Evolutionary conservation across 2,797 vertebrate genomes (phyloP).

Genomic region (Pterois miles): DNA sequence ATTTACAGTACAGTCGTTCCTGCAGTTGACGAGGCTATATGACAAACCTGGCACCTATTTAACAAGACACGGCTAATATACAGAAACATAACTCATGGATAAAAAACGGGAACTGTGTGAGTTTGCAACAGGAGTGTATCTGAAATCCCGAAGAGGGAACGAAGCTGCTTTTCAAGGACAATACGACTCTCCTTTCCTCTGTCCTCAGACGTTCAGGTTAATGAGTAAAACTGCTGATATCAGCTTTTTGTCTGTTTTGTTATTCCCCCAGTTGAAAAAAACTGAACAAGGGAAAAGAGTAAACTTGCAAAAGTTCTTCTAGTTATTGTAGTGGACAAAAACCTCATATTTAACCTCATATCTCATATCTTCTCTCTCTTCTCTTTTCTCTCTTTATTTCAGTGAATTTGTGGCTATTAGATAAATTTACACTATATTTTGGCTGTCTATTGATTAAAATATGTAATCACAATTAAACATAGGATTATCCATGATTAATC

Average conservation of each 20-base stretch:
- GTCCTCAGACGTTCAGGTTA: slow-evolving; percentile 48
- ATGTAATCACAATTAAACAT: too few relatives aligned
- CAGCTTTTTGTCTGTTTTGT: slow-evolving; percentile 39
- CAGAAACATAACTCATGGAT: slow-evolving; percentile 16
- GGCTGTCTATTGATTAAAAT: too few relatives aligned
- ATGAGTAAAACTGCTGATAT: slow-evolving; percentile 52
- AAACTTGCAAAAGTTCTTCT: slow-evolving; percentile 5
- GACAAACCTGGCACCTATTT: not conserved
- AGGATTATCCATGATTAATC: too few relatives aligned
- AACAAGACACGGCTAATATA: not conserved
- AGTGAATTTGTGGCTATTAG: not conserved
- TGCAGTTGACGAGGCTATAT: not conserved
- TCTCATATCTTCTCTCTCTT: too few relatives aligned
- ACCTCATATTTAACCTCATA: too few relatives aligned
- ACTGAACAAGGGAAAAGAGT: not conserved
- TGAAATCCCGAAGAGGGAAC: slow-evolving; percentile 38
- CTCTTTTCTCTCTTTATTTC: too few relatives aligned
- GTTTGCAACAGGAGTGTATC: not conserved
- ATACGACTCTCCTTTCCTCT: slow-evolving; percentile 5
- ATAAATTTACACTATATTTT: too few relatives aligned
- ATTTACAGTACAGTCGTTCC: too few relatives aligned
- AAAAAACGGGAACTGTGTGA: slow-evolving; percentile 40
- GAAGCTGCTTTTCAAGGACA: slow-evolving; percentile 54
- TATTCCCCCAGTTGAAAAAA: slow-evolving; percentile 32
- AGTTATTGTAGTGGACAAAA: not conserved